Evolutionary conservation across 2,113 vertebrate genomes (phyloP).

Genomic region (Trichomycterus rosablanca): DNA sequence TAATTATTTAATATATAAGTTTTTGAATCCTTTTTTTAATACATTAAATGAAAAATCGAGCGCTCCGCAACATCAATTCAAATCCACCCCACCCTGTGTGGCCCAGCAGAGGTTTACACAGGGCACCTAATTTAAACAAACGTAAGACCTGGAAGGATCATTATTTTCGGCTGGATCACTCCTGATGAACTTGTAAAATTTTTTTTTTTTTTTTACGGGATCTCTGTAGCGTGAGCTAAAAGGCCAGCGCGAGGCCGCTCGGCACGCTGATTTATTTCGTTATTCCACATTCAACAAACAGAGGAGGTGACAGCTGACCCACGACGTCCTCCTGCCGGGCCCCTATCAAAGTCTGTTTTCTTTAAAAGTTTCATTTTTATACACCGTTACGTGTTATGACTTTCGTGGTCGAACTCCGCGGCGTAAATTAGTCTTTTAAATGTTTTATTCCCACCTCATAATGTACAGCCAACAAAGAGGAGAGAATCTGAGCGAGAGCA

Average conservation of each 20-base stretch:
- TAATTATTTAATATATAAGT: too few species aligned
- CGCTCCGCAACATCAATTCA: conserved; percentile 13
- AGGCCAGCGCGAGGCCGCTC: conserved; percentile 13
- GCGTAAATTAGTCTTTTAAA: conserved; percentile 79
- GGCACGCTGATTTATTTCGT: conserved; percentile 62
- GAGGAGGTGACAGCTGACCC: conserved; percentile 59
- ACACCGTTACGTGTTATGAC: conserved; percentile 61
- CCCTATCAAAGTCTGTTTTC: conserved; percentile 77
- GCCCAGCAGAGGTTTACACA: conserved; percentile 35
- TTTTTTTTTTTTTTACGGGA: conserved; percentile 32
- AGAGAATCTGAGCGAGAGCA: too few species aligned
- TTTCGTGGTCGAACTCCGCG: conserved; percentile 66
- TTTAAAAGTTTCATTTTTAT: conserved; percentile 69
- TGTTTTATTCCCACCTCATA: conserved; percentile 65
- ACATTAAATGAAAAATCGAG: too few species aligned
- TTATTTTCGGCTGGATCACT: conserved; percentile 50
- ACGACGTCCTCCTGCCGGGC: conserved; percentile 64
- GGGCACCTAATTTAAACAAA: conserved; percentile 42
- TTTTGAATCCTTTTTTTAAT: too few species aligned
- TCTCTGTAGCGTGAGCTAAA: conserved; percentile 40
- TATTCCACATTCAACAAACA: conserved; percentile 70
- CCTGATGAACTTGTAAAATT: conserved; percentile 55
- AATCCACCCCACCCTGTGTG: conserved; percentile 1
- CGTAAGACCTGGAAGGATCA: conserved; percentile 38
- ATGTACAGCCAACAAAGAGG: too few species aligned